These are phyloP conservation scores for Nesospiza acunhae DNA, from an alignment of 2,113 vertebrate genomes.

Conservation along the genomic window DNA sequence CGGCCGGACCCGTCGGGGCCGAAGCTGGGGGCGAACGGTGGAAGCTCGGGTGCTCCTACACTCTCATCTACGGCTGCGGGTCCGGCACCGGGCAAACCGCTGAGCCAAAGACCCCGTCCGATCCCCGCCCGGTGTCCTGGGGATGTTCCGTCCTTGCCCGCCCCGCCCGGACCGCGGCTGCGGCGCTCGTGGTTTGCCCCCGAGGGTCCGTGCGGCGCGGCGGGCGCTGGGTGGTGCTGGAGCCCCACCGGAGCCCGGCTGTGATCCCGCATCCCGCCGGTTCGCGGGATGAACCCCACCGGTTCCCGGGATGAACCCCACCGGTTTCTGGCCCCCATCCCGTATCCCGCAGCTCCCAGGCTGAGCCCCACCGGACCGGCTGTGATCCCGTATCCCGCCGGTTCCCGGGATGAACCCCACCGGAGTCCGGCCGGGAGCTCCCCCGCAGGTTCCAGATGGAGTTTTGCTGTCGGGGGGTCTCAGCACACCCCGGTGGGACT, in stretches of 20 bases:
- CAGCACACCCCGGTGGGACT: rapidly evolving
- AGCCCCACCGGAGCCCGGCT: not conserved
- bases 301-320: too few relatives aligned
- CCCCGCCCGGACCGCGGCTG: not conserved
- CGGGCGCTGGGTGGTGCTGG: slow-evolving; percentile 57
- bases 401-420: not conserved
- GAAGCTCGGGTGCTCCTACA: not conserved
- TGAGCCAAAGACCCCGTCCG: not conserved
- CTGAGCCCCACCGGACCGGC: not conserved
- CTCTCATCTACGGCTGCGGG: not conserved
- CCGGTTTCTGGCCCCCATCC: too few relatives aligned
- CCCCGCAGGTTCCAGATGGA: not conserved
- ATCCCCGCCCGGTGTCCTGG: not conserved
- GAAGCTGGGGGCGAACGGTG: not conserved
- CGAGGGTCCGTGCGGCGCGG: not conserved
- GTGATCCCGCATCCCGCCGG: too few relatives aligned
- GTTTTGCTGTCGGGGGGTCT: not conserved
- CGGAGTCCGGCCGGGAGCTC: not conserved
- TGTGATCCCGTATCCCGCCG: not conserved
- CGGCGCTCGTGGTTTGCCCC: not conserved
- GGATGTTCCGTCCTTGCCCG: not conserved
- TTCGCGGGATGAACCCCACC: too few relatives aligned
- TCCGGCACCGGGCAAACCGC: not conserved
- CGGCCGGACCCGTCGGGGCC: not conserved
- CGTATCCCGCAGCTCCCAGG: too few relatives aligned